Evolutionary conservation across 2,113 vertebrate genomes (phyloP).

Genomic region (Nestor notabilis): DNA sequence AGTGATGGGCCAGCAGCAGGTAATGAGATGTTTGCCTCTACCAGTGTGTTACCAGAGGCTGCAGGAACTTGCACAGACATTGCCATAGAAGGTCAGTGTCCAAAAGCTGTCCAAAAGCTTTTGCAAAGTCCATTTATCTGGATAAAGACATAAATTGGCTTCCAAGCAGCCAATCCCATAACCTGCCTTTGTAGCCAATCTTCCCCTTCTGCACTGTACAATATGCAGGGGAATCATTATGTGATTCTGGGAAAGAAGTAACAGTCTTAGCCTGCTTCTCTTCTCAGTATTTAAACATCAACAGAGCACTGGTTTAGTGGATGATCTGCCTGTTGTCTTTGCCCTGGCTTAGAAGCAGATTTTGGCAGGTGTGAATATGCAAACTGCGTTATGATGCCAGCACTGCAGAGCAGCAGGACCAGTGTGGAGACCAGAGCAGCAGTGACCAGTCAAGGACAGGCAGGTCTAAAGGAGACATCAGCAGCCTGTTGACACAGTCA

Average conservation of each 20-base stretch:
- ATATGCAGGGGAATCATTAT: neutral
- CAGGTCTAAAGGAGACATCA: neutral
- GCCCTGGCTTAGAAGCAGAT: neutral
- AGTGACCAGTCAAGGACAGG: neutral
- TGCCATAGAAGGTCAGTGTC: neutral
- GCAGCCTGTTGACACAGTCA: neutral
- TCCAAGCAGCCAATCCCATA: neutral
- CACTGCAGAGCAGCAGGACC: accelerated
- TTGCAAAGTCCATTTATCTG: neutral
- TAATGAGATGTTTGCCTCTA: slow-evolving; percentile 12
- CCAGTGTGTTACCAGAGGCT: neutral
- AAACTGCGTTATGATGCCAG: neutral
- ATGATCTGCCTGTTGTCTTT: neutral
- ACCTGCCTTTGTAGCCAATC: neutral
- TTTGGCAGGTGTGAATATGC: neutral
- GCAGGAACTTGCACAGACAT: neutral
- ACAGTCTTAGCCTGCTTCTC: neutral
- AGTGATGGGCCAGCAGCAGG: slow-evolving; percentile 4
- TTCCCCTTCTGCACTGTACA: neutral
- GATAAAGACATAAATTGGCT: neutral
- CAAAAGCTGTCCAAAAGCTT: neutral
- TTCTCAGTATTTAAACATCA: neutral
- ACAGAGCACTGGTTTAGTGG: neutral
- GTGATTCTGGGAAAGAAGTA: neutral
- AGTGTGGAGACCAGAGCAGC: neutral